These are phyloP conservation scores for Chalcosyrphus nemorum DNA, from an alignment of 2,888 invertebrate genomes.

Conservation along the genomic window DNA sequence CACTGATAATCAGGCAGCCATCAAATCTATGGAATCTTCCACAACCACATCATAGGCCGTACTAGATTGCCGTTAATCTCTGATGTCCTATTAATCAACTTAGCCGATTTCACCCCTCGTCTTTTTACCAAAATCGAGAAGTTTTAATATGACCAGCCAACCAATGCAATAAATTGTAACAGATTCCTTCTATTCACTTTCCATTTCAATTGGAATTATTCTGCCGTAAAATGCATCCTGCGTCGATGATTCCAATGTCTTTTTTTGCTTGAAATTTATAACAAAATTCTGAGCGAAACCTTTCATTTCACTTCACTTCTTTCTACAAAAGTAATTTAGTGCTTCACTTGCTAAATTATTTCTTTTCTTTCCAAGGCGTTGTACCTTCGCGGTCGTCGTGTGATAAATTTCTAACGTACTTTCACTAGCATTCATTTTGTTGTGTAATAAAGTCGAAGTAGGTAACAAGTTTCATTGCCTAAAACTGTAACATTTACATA, in stretches of 20 bases:
- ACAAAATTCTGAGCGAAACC: neutral
- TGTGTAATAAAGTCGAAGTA: neutral
- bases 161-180: neutral
- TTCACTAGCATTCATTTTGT: neutral
- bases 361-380: neutral
- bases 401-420: neutral
- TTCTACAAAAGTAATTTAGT: conserved; percentile 8
- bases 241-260: neutral
- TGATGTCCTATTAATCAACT: no score
- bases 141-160: no score
- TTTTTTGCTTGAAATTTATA: neutral
- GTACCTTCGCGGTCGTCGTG: neutral
- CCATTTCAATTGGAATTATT: neutral
- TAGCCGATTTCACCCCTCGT: no score
- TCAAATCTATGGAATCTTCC: no score
- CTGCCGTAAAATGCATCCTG: neutral
- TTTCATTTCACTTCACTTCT: neutral
- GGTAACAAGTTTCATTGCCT: neutral
- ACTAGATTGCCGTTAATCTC: no score
- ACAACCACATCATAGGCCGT: no score
- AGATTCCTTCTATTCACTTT: conserved; percentile 1
- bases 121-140: no score
- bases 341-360: conserved; percentile 3
- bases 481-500: no score
- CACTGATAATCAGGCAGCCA: no score